Percentiles rank a stretch among this genome's conserved stretches.
phyloP scores from a whole-genome alignment of 2,888 invertebrate species.

The Thereva nobilitata region DNA sequence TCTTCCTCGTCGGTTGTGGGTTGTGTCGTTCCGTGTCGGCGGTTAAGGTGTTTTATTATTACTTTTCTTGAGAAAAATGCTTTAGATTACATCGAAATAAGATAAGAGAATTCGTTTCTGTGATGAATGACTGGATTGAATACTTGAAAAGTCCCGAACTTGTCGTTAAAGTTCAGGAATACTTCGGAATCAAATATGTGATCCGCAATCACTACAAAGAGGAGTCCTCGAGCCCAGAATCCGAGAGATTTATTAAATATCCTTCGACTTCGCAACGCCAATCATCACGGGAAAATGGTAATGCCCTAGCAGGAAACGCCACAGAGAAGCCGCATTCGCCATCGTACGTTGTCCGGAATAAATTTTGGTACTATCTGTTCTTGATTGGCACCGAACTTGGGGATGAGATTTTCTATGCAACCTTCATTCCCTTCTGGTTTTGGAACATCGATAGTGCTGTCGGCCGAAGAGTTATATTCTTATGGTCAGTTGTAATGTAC shows the following conservation, averaged over 20 bases:
- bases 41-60: not conserved
- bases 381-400: constrained; percentile 83
- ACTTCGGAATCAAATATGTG: constrained; percentile 71
- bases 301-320: not conserved
- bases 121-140: constrained; percentile 59
- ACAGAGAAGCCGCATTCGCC: not conserved
- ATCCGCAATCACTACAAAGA: not conserved
- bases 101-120: constrained; percentile 5
- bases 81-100: not conserved
- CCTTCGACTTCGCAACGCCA: not conserved
- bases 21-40: not conserved
- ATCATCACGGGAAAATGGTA: constrained; percentile 11
- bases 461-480: constrained; percentile 77
- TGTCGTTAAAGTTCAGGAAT: constrained; percentile 77
- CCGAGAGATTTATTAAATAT: not conserved
- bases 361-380: constrained; percentile 85
- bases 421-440: constrained; percentile 92
- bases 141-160: constrained; percentile 75
- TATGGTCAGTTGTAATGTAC: constrained; percentile 84
- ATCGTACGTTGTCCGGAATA: constrained; percentile 64
- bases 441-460: constrained; percentile 92
- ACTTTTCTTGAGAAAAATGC: constrained; percentile 13
- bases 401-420: constrained; percentile 87
- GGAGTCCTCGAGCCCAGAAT: not conserved
- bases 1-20: not conserved